Conservation (phyloP, 1,140 invertebrate genomes). For the Linepithema humile region DNA sequence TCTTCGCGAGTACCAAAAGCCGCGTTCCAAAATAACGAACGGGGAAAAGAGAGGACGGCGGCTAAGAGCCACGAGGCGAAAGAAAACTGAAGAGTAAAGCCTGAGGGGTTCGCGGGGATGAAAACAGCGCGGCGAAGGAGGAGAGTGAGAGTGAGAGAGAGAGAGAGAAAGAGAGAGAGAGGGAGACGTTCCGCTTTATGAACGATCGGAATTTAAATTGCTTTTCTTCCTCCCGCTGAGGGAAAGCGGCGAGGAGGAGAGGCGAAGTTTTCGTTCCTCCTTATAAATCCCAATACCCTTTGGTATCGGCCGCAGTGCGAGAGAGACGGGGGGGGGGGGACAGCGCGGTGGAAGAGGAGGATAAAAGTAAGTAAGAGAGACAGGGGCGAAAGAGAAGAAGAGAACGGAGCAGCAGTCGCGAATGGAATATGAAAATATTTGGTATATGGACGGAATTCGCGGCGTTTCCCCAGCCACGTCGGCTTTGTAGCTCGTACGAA, state of each 20-base stretch:
- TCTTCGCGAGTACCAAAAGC: slow-evolving; percentile 54
- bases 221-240: slow-evolving; percentile 66
- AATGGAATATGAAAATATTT: slow-evolving; percentile 74
- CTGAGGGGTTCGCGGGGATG: background rate
- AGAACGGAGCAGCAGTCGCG: slow-evolving; percentile 63
- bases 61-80: slow-evolving; percentile 37
- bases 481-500: slow-evolving; percentile 63
- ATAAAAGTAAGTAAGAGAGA: slow-evolving; percentile 32
- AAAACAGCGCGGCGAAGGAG: background rate
- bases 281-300: slow-evolving; percentile 79
- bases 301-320: slow-evolving; percentile 66
- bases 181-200: slow-evolving; percentile 75
- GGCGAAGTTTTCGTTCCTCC: slow-evolving; percentile 73
- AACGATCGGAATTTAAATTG: slow-evolving; percentile 81
- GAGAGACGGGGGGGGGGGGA: slow-evolving; percentile 18
- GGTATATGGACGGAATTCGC: slow-evolving; percentile 48
- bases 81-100: slow-evolving; percentile 45
- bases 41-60: background rate
- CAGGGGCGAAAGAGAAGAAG: background rate
- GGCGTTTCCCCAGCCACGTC: slow-evolving; percentile 40
- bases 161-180: slow-evolving; percentile 64
- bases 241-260: background rate
- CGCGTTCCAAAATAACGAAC: slow-evolving; percentile 59
- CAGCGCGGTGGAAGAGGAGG: background rate
- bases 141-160: slow-evolving; percentile 50